phyloP scores from a whole-genome alignment of 2,113 vertebrate species.

The Nannospalax galili region DNA sequence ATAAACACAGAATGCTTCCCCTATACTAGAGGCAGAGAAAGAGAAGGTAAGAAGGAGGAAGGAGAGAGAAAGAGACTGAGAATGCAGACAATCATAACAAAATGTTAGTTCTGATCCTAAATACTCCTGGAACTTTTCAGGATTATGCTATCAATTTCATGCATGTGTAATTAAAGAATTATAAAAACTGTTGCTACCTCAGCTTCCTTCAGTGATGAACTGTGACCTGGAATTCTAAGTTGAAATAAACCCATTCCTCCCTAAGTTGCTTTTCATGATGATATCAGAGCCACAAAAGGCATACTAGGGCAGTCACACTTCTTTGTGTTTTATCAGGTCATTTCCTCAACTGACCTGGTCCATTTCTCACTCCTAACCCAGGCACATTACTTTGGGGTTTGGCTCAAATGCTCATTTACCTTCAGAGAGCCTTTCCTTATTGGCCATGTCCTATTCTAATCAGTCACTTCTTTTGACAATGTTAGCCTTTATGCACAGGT shows the following conservation, averaged over 20 bases:
- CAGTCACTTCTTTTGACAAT: neutral
- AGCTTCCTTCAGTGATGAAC: too few relatives aligned
- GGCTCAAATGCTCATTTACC: neutral
- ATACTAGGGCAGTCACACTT: neutral
- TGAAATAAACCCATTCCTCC: too few relatives aligned
- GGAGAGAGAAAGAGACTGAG: neutral
- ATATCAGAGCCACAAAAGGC: neutral
- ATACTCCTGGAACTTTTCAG: neutral
- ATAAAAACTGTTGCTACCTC: too few relatives aligned
- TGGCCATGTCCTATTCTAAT: neutral
- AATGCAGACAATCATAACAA: neutral
- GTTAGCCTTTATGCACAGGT: neutral
- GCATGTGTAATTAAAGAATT: neutral
- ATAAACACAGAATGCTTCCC: neutral
- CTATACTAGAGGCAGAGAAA: neutral
- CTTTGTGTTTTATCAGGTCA: neutral
- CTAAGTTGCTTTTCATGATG: too few relatives aligned
- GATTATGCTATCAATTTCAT: neutral
- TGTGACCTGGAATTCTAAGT: too few relatives aligned
- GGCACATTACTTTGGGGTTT: constrained; percentile 1
- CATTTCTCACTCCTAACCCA: neutral
- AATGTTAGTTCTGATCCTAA: neutral
- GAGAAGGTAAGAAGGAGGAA: too few relatives aligned
- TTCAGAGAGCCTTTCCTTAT: constrained; percentile 6
- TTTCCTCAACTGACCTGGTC: neutral